Evolutionary conservation across 2,113 vertebrate species (phyloP), one percentile per base, ranked within the genome.

Genomic region (Paedocypris sp.): DNA sequence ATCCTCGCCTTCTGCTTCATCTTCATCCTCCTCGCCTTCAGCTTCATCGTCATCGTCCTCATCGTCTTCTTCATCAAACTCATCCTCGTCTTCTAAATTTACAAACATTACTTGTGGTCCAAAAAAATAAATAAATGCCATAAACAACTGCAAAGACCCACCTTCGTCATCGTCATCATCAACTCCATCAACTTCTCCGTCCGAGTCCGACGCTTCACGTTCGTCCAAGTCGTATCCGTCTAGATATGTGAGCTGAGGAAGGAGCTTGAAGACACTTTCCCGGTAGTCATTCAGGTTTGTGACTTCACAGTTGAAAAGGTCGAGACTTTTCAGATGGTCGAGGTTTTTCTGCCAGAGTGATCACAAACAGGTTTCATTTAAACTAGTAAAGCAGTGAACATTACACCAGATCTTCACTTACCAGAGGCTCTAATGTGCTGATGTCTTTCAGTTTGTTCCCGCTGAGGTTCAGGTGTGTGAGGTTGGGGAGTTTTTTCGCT

Each of bases 371-470:
- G n/a, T 5, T 36, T 39, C 19, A 29, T 6, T 18, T 47, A 3
- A 19, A 57, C 2, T 6, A 32, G 29, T n/a, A 45, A 22, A 32
- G 23, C 10, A 43, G 10, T 58, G 4, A 6, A 18, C 5, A 16
- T 22, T 12, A 22, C 47, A 53, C 10, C 13, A 3, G 8, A 6
- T 9, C 2, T 43, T 25, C 4, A 77, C 91, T 73, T 80, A 94
- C 92, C 89, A 94, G 84, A 19, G 91, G 91, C 72, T 93, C 91
- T 86, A 94, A 83, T 11, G 89, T 91, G 75, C 90, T 89, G 80
- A 93, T 90, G 72, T 94, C 91, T 80, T 92, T 94, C 79, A 94
- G 87, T 79, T 91, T 92, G 83, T 93, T 94, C 74, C 92, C 92
- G 71, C 90, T 93, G 73, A 94, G 81, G 64, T 91, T 92, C 83